Base-by-base conservation (phyloP, 2,888 invertebrate genomes). In the Urechis unicinctus region DNA sequence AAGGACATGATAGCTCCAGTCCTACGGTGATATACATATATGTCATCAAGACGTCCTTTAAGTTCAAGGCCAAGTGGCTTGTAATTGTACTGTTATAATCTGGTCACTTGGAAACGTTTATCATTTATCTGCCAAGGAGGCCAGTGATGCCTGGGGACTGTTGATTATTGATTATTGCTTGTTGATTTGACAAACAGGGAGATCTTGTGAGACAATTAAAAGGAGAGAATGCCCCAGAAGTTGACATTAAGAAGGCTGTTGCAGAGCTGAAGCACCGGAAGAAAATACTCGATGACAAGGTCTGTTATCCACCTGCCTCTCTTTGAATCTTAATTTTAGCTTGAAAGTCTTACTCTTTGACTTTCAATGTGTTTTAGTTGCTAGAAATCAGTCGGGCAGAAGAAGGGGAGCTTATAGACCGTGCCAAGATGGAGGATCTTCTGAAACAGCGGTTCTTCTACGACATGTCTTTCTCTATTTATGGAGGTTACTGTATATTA, bases 381-480 rank as follows among this genome's bases (percentile, higher is more conserved):
- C 76, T 96, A 30, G 86, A 88, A 52, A 80, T 97, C 45, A 52
- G 56, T 9, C 56, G 58, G 21, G 53, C 41, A 13, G 52, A 54
- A 44, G 63, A 55, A 42, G 61, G 55, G 17, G 57, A 58, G 28
- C 45, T 59, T 25, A 93, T 98, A 77, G 96, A 98, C 76, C 83
- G 96, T 49, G 82, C 89, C 0, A 90, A 90, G 80, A 89, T 98
- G 89, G 97, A 98, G 79, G 97, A 98, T 81, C 82, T 98, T 3
- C 82, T 98, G 42, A 97, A 96, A 75, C 85, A 97, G 65, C 84
- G 96, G 63, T 99, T 99, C 79, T 99, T 97, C 79, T 94, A 88
- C 79, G 97, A 97, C 76, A 96, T 96, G 75, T 95, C 96, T 0
- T 99, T 99, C 82, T 93, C 97, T 1, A 98, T 99, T 69, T 99